Base-by-base conservation (phyloP, 2,888 invertebrate genomes). In the Acanthosepion lycidas region DNA sequence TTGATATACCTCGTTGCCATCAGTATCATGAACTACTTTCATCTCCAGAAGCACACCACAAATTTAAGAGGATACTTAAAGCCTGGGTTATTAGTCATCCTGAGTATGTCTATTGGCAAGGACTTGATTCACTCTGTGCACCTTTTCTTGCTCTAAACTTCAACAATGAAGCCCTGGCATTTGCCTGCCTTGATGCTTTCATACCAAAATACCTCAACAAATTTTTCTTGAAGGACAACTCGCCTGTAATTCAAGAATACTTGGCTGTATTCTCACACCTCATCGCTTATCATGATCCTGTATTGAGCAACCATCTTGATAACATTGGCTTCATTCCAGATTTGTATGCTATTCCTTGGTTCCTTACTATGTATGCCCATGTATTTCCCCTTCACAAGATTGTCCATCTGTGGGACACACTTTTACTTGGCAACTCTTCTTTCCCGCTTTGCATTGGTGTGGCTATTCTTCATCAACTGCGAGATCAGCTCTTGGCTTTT, bases 91-190 rank as follows among this genome's bases (percentile, higher is more conserved):
- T 98, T 23, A 98, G 98, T 95, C 99, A 99, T 98, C 98, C 99
- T 0, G 98, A 99, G 96, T 99, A 99, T 96, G 99, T 99, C 1
- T 99, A 99, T 97, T 99, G 99, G 99, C 99, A 99, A 98, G 99
- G 99, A 0, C 98, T 99, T 95, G 99, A 99, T 97, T 99, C 99
- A 0, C 98, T 99, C 33, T 99, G 99, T 94, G 99, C 99, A 0
- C 99, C 99, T 0, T 99, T 99, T 98, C 98, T 99, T 8, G 99
- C 98, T 97, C 98, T 99, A 64, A 99, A 99, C 98, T 99, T 99
- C 97, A 99, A 99, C 97, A 98, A 99, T 97, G 99, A 99, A 98
- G 99, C 99, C 53, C 98, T 99, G 96, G 99, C 99, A 0, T 99
- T 99, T 97, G 98, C 99, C 53, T 99, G 99, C 97, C 98, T 99